Evolutionary conservation across 2,113 vertebrate genomes (phyloP), one percentile per base, ranked within the genome.

Genomic region (Neotragus pygmaeus): DNA sequence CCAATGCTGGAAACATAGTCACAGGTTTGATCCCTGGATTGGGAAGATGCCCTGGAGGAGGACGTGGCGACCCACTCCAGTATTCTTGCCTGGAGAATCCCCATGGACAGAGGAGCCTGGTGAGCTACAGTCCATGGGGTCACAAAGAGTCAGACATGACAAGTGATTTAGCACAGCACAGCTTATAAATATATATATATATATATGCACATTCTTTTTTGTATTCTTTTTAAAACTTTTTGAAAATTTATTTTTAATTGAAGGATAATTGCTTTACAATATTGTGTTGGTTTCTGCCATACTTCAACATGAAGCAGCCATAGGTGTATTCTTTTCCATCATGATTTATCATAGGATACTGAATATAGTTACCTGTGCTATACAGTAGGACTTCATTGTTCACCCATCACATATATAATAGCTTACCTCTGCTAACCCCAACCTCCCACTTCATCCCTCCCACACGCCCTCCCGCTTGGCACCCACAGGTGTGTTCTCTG

Each of bases 11-110:
- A 70, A 8, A 36, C 64, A 70, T 21, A 70, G 17, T 66, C 64
- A 66, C 64, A 36, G 64, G 64, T 66, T 36, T 66, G 64, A 66
- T 66, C 17, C 64, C 64, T 66, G 33, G 17, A 2, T 66, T 1
- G 17, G 64, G n/a, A 36, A 66, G 64, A 66, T 66, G 17, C 64
- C 64, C 64, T 36, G 64, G 64, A 66, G 33, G 64, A 66, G 17
- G 4, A 36, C 2, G 19, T 66, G 64, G 64, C 0, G 0, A 66
- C n/a, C 64, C 64, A 66, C 17, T 66, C 64, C 4, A 36, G 33
- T 66, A 66, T 36, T 66, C 33, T 36, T 66, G 8, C 64, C 64
- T 21, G 8, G 33, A 66, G 17, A 21, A 36, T 66, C 17, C 8
- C 64, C 64, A 36, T 66, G 64, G 64, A 66, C 33, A 36, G 33